These are phyloP conservation scores for Petrocephalus sullivani DNA, from an alignment of 2,797 vertebrate species.

Conservation along the genomic window DNA sequence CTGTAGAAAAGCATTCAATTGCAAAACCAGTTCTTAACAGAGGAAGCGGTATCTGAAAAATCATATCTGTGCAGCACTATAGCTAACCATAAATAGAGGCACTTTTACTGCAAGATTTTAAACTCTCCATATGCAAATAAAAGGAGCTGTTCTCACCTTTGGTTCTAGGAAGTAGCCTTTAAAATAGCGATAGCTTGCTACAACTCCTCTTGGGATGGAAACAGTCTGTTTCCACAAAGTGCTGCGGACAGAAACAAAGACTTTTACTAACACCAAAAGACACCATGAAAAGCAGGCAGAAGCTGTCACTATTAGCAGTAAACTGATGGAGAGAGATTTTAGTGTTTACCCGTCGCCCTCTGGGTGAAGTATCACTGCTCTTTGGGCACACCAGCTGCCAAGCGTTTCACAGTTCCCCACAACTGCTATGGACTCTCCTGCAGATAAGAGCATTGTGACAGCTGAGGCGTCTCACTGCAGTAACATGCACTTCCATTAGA, in stretches of 20 bases:
- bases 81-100: neutral
- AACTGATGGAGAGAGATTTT: neutral
- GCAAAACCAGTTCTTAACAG: neutral
- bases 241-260: constrained; percentile 33
- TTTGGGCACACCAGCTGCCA: constrained; percentile 80
- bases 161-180: constrained; percentile 83
- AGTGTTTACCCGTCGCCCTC: constrained; percentile 52
- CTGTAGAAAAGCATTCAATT: neutral
- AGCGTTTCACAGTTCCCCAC: constrained; percentile 82
- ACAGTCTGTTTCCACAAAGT: constrained; percentile 69
- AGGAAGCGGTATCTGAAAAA: neutral
- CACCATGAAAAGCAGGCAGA: neutral
- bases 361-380: constrained; percentile 68
- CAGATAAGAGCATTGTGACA: neutral
- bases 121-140: neutral
- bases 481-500: neutral
- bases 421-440: constrained; percentile 86
- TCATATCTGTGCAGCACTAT: neutral
- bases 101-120: neutral
- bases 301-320: neutral
- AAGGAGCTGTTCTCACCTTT: constrained; percentile 69
- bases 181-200: constrained; percentile 82
- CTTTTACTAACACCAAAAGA: neutral
- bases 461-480: neutral
- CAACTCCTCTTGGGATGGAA: constrained; percentile 62